Base-by-base conservation (phyloP, 2,113 vertebrate species). In the Trogon melanurus region DNA sequence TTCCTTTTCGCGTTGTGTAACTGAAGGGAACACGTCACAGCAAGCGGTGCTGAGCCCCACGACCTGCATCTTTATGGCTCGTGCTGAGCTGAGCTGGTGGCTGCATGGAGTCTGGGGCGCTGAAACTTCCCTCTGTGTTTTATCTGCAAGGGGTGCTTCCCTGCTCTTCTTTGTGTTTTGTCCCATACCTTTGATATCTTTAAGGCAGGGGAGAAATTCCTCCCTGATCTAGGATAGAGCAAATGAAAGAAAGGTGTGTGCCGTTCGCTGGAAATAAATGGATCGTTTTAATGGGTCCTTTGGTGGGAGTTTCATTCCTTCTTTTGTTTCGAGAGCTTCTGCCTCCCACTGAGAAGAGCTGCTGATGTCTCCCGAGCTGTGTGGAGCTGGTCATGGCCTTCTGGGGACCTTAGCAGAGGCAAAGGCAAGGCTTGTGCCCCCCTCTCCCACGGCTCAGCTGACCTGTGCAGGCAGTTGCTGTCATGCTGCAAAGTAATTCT, bases 81-180 rank as follows among this genome's bases (percentile, higher is more conserved):
- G 78, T 88, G 93, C 95, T 90, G 94, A 95, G 74, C 88, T 93
- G 88, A 91, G 71, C 91, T 93, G 56, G 76, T 81, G 85, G 81
- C 76, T 95, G 85, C 96, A 53, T 91, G 75, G 94, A 80, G 90
- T 81, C 84, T 62, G 48, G 72, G 56, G 65, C 9, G 6, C 83
- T 3, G 6, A 92, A 44, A 64, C 22, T 91, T 86, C 44, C 70
- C 36, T 87, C 85, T 89, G 79, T 96, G 61, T 97, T 65, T 95
- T 94, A 60, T 91, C 91, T 70, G 44, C 95, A 91, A 96, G 62
- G 88, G 95, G 85, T 76, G 57, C 30, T 64, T 79, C 54, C 69
- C 81, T 47, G 88, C 27, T 97, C 95, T 96, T 94, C 93, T 95
- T 93, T 92, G 50, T 95, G 81, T 97, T 92, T 93, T 16, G 48